Evolutionary conservation across 1,140 invertebrate genomes (phyloP).

Genomic region (Arctopsyche grandis): DNA sequence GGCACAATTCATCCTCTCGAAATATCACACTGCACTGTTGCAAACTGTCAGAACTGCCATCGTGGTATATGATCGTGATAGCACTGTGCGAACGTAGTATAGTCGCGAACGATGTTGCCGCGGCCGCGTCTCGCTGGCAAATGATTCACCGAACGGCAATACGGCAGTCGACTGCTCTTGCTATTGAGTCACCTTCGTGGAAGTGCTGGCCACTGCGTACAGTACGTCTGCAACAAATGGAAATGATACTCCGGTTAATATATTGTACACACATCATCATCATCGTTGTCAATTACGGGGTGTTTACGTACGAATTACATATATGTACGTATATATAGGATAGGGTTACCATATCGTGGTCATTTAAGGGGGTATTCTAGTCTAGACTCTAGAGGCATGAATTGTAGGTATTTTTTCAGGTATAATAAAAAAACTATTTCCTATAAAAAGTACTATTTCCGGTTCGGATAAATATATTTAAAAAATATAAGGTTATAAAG

Average conservation of each 20-base stretch:
- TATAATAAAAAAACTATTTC: too few species aligned
- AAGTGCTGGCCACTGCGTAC: background rate
- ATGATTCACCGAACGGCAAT: background rate
- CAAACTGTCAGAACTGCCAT: background rate
- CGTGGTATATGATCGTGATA: background rate
- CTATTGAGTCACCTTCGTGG: slow-evolving; percentile 21
- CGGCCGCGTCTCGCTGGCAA: background rate
- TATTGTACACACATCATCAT: background rate
- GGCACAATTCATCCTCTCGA: background rate
- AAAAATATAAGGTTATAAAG: too few species aligned
- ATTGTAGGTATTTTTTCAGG: too few species aligned
- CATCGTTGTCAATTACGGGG: background rate
- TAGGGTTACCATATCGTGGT: too few species aligned
- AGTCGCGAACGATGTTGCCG: background rate
- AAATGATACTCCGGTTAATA: slow-evolving; percentile 18
- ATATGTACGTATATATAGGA: too few species aligned
- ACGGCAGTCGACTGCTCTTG: background rate
- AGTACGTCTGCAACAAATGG: slow-evolving; percentile 16
- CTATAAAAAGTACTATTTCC: too few species aligned
- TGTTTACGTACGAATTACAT: too few species aligned
- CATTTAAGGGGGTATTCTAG: too few species aligned
- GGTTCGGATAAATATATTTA: too few species aligned
- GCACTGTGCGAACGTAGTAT: background rate
- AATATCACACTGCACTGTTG: background rate
- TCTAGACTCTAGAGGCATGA: too few species aligned